Conservation (phyloP, 1,140 invertebrate genomes). For the Oedothorax gibbosus region DNA sequence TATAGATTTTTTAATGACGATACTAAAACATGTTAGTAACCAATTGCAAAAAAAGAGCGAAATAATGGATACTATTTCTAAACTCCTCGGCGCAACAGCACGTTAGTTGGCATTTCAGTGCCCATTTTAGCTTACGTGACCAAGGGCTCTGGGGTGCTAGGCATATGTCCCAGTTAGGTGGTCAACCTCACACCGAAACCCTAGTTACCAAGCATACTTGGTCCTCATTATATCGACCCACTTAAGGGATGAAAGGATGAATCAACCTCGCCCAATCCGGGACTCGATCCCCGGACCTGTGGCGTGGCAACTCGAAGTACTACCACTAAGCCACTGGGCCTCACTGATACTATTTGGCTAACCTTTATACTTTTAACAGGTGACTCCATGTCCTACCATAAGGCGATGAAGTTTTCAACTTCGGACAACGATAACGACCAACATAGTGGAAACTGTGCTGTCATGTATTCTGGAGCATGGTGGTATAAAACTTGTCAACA, state of each 20-base stretch:
- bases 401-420: not conserved
- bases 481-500: not conserved
- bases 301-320: no score
- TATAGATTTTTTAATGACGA: no score
- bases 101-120: not conserved
- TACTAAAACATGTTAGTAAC: no score
- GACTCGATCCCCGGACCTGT: no score
- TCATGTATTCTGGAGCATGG: not conserved
- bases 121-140: not conserved
- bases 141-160: not conserved
- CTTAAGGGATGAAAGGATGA: no score
- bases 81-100: not conserved
- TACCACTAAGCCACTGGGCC: no score
- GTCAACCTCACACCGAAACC: no score
- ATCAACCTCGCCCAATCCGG: no score
- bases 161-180: no score
- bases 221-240: no score
- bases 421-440: not conserved
- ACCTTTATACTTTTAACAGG: not conserved
- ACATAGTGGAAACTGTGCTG: not conserved
- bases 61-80: not conserved
- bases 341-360: not conserved
- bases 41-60: no score
- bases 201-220: no score
- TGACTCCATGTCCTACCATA: conserved; percentile 9